These are phyloP conservation scores for Takifugu flavidus DNA, from an alignment of 2,113 vertebrate species.

Conservation along the genomic window DNA sequence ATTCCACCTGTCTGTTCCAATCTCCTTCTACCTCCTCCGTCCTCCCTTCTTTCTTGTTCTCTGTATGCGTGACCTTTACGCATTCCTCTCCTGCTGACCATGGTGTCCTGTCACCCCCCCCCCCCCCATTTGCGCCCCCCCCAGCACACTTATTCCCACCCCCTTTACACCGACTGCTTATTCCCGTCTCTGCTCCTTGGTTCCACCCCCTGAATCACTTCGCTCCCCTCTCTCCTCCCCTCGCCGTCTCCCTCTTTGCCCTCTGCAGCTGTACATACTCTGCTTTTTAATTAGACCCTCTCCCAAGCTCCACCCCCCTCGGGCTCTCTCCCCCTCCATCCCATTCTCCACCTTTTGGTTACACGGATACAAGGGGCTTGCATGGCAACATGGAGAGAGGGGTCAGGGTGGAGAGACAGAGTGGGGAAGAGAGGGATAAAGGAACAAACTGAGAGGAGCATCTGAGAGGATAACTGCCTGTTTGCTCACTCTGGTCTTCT, in stretches of 20 bases:
- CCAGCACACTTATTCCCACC: conserved; percentile 33
- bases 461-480: conserved; percentile 66
- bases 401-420: conserved; percentile 65
- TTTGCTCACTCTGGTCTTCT: conserved; percentile 67
- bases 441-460: conserved; percentile 53
- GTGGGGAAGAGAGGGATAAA: conserved; percentile 42
- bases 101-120: conserved; percentile 54
- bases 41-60: conserved; percentile 1
- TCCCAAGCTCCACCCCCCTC: conserved; percentile 58
- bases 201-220: conserved; percentile 53
- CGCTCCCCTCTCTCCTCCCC: conserved; percentile 43
- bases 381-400: conserved; percentile 56
- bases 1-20: conserved; percentile 67
- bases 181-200: conserved; percentile 32
- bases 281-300: conserved; percentile 78
- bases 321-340: conserved; percentile 5
- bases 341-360: conserved; percentile 21
- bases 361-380: conserved; percentile 46
- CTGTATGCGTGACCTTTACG: conserved; percentile 53
- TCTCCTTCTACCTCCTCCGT: conserved; percentile 21
- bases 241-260: conserved; percentile 43
- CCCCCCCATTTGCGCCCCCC: conserved; percentile 10
- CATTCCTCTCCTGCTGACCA: conserved; percentile 63
- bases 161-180: conserved; percentile 28
- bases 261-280: conserved; percentile 74